A percentile compares a stretch with the other conserved stretches of the same genome.
Conservation (phyloP, 2,113 vertebrate genomes). For the Silurus glanis region DNA sequence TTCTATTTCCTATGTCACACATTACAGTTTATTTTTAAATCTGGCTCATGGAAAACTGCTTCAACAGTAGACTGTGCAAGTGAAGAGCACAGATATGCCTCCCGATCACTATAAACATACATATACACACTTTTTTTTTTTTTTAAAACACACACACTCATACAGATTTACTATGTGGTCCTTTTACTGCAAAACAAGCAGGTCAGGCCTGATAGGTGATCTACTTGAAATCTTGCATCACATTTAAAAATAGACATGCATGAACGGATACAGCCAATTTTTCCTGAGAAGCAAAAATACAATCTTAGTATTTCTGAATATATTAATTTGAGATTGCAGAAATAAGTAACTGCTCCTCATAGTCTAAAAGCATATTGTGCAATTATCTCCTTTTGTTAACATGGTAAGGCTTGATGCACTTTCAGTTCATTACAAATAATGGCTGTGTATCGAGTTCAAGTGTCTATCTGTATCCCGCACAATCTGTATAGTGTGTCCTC, state of each 20-base stretch:
- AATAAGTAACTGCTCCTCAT: conserved; percentile 22
- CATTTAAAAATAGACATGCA: conserved; percentile 50
- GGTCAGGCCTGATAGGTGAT: conserved; percentile 36
- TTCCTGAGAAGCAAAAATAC: conserved; percentile 54
- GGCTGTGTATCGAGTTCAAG: conserved; percentile 34
- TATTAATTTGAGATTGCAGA: conserved; percentile 39
- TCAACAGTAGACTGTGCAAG: conserved; percentile 29
- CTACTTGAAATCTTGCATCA: conserved; percentile 46
- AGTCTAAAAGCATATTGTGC: conserved; percentile 33
- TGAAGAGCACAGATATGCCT: conserved; percentile 9
- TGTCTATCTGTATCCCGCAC: conserved; percentile 17
- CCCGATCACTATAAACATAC: conserved; percentile 31
- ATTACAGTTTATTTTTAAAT: conserved; percentile 43
- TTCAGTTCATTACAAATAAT: conserved; percentile 29
- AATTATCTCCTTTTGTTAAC: conserved; percentile 26
- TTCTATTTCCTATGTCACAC: conserved; percentile 25
- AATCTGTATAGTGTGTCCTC: conserved; percentile 24
- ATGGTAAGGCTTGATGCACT: conserved; percentile 33
- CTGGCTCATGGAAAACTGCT: conserved; percentile 40
- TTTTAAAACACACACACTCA: background rate
- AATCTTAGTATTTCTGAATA: conserved; percentile 45
- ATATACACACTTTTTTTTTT: background rate
- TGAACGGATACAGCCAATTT: conserved; percentile 44
- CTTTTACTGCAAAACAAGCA: conserved; percentile 25
- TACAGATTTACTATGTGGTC: conserved; percentile 39